Conservation (phyloP, 2,113 vertebrate genomes). For the Anguilla rostrata region DNA sequence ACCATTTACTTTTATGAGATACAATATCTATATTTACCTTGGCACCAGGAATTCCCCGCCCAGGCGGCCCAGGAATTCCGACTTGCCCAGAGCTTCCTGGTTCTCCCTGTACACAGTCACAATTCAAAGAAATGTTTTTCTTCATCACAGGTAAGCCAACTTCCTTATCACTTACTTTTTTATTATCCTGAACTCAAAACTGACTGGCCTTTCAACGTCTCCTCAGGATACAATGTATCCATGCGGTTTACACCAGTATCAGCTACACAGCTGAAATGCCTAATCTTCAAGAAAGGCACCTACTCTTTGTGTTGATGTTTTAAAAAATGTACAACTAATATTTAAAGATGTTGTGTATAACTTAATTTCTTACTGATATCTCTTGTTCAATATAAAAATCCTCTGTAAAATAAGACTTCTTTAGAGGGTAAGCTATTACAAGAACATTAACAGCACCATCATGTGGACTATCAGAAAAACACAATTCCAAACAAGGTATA, state of each 20-base stretch:
- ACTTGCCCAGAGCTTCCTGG: slow-evolving; percentile 59
- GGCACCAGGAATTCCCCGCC: slow-evolving; percentile 58
- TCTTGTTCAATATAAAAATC: background rate
- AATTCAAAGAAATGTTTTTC: background rate
- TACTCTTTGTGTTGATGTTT: no score
- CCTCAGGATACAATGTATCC: background rate
- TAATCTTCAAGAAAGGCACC: no score
- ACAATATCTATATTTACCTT: slow-evolving; percentile 52
- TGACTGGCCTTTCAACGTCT: no score
- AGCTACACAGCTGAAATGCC: no score
- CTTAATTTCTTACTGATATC: background rate
- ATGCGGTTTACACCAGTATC: background rate
- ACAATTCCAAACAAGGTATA: background rate
- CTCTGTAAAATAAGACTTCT: background rate
- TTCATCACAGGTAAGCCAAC: background rate
- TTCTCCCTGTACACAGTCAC: slow-evolving; percentile 62
- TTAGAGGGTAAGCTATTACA: background rate
- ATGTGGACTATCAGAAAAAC: background rate
- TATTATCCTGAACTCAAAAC: background rate
- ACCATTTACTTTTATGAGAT: background rate
- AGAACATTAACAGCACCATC: background rate
- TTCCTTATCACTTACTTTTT: background rate
- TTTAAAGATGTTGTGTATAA: background rate
- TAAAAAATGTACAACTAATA: no score
- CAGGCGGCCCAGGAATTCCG: slow-evolving; percentile 59